These are phyloP conservation scores for Manduca sexta DNA, from an alignment of 1,140 invertebrate species.

Conservation along the genomic window DNA sequence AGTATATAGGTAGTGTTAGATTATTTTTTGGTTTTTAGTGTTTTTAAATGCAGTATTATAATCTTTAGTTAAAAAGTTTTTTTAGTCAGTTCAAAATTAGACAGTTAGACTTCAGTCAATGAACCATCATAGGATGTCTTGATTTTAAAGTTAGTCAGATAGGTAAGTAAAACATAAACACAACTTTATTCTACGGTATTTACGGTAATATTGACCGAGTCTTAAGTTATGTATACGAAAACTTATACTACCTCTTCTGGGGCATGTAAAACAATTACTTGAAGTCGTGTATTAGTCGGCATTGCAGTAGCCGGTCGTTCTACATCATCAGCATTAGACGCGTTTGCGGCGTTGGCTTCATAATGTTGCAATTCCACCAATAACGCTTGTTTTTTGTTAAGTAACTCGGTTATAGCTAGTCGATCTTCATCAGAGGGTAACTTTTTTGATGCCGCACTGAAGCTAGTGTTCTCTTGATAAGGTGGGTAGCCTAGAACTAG, in stretches of 20 bases:
- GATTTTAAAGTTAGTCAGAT: too few relatives aligned
- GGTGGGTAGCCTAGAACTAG: slow-evolving; percentile 84
- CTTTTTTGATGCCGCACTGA: slow-evolving; percentile 35
- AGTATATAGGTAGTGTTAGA: too few relatives aligned
- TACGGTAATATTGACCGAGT: too few relatives aligned
- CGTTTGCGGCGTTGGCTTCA: slow-evolving; percentile 74
- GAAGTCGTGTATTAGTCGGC: slow-evolving; percentile 77
- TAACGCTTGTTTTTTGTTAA: slow-evolving; percentile 87
- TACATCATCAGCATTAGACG: slow-evolving; percentile 21
- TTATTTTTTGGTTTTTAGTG: too few relatives aligned
- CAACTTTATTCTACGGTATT: too few relatives aligned
- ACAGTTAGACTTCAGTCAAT: too few relatives aligned
- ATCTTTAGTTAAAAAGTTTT: too few relatives aligned
- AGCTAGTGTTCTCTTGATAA: slow-evolving; percentile 58
- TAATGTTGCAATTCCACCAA: slow-evolving; percentile 89
- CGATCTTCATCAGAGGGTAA: slow-evolving; percentile 76
- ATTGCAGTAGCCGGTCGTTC: slow-evolving; percentile 72
- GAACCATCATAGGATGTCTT: too few relatives aligned
- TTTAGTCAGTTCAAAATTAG: too few relatives aligned
- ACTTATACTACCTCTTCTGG: slow-evolving; percentile 34
- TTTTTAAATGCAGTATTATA: too few relatives aligned
- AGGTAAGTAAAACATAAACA: too few relatives aligned
- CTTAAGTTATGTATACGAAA: too few relatives aligned
- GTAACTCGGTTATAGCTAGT: slow-evolving; percentile 85
- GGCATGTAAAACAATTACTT: slow-evolving; percentile 72